phyloP scores from a whole-genome alignment of 2,888 invertebrate species.

The Lithosia quadra region DNA sequence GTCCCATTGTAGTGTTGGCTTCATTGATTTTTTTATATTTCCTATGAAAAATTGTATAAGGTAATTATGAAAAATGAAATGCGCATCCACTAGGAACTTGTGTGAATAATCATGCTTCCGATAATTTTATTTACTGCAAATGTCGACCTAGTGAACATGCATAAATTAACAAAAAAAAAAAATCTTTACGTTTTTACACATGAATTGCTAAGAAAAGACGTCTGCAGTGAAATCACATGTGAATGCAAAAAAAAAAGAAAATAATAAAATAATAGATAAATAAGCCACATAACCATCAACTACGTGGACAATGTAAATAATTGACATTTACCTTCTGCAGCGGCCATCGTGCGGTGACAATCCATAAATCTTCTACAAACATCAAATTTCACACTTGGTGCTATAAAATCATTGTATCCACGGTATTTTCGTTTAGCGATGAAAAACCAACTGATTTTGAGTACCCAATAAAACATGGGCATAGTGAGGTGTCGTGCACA shows the following conservation, averaged over 20 bases:
- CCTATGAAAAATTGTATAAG: slow-evolving; percentile 39
- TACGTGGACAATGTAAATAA: slow-evolving; percentile 71
- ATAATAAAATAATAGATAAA: slow-evolving; percentile 83
- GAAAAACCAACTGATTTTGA: slow-evolving; percentile 52
- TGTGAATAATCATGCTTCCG: slow-evolving; percentile 67
- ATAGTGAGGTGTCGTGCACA: slow-evolving; percentile 70
- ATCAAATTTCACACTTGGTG: slow-evolving; percentile 62
- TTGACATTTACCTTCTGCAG: slow-evolving; percentile 73
- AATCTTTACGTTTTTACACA: slow-evolving; percentile 61
- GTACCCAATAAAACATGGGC: slow-evolving; percentile 60
- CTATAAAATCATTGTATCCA: slow-evolving; percentile 50
- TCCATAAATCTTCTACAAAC: slow-evolving; percentile 67
- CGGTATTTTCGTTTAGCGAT: slow-evolving; percentile 55
- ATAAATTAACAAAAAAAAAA: slow-evolving; percentile 49
- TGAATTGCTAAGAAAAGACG: slow-evolving; percentile 81
- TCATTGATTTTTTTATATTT: slow-evolving; percentile 25
- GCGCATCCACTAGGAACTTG: slow-evolving; percentile 74
- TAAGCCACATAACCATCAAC: slow-evolving; percentile 84
- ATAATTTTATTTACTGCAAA: slow-evolving; percentile 58
- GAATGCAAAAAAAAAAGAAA: slow-evolving; percentile 82
- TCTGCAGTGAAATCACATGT: slow-evolving; percentile 87
- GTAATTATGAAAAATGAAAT: slow-evolving; percentile 74
- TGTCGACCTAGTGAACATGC: slow-evolving; percentile 70
- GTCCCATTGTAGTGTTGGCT: slow-evolving; percentile 48
- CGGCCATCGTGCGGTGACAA: slow-evolving; percentile 57